Base-by-base conservation (phyloP, 2,888 invertebrate genomes). In the Cephus pulcher region DNA sequence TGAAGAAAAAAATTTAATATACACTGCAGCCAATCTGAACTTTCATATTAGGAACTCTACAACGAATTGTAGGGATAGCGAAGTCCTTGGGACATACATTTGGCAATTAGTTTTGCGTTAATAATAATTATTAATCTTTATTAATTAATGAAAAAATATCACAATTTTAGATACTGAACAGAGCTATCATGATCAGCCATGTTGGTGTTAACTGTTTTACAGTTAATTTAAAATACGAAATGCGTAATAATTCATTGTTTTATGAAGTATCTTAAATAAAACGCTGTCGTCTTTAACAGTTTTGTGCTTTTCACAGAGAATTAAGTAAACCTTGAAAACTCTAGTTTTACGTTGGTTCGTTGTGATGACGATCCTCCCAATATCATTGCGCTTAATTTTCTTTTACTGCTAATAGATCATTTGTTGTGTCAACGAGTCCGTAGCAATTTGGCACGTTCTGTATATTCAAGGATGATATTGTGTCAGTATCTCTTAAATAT, bases 131-230 rank as follows among this genome's bases (percentile, higher is more conserved):
- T 73, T 79, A 75, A 75, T 77, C 75, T 81, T 82, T 80, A 82
- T 80, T 78, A 73, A 80, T 78, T 82, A 75, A 71, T 71, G 73
- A 75, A 81, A 56, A 81, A 80, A 82, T 82, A 82, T 82, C 81
- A 82, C 81, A 81, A 80, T 79, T 74, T 78, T 74, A 71, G 68
- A 78, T 78, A 78, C 73, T 70, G 69, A 79, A 80, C 34, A 70
- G 75, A 78, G 76, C 78, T 37, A 76, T 79, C 73, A 74, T 15
- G 68, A 33, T n/a, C 34, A 70, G 74, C 74, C 40, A 33, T 69
- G 78, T 78, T 76, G 76, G 69, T 75, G 68, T 37, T 73, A 73
- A 73, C 76, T 77, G 73, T 80, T 15, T 75, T 69, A 75, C 77
- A 79, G 75, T 76, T 75, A 15, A 23, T 76, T 76, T n/a, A 32